These are phyloP conservation scores for Drosophila orosa DNA, from an alignment of 1,140 invertebrate species.

Conservation along the genomic window DNA sequence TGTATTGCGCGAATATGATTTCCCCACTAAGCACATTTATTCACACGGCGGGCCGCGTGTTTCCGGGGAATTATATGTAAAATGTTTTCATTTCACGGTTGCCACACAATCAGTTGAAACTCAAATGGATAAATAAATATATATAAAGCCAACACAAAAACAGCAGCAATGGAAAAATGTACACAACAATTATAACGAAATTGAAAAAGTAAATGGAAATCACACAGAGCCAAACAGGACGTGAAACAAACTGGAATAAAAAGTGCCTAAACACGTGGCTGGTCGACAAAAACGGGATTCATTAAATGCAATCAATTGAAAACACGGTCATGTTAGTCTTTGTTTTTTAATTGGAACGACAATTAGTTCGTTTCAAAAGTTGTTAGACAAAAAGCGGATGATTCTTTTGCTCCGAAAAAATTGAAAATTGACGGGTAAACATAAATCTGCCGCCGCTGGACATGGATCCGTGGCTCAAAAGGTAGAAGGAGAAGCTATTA, in stretches of 20 bases:
- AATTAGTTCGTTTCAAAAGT: slow-evolving; percentile 50
- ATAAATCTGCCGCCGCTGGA: slow-evolving; percentile 59
- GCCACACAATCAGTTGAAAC: slow-evolving; percentile 13
- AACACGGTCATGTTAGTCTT: slow-evolving; percentile 13
- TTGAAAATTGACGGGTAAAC: slow-evolving; percentile 50
- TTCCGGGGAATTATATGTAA: slow-evolving; percentile 39
- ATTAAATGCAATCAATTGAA: slow-evolving; percentile 33
- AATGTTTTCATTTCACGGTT: slow-evolving; percentile 35
- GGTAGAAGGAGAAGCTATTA: slow-evolving; percentile 37
- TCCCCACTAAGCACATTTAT: slow-evolving; percentile 48
- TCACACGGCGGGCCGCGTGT: slow-evolving; percentile 45
- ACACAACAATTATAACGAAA: slow-evolving; percentile 38
- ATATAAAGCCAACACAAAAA: neutral
- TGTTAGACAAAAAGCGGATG: slow-evolving; percentile 17
- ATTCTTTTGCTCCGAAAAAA: slow-evolving; percentile 35
- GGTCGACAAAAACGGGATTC: slow-evolving; percentile 5
- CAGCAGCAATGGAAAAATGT: slow-evolving; percentile 21
- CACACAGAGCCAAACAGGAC: slow-evolving; percentile 46
- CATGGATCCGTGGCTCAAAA: slow-evolving; percentile 3
- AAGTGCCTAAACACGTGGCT: slow-evolving; percentile 44
- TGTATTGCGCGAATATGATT: slow-evolving; percentile 18
- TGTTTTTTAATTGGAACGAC: slow-evolving; percentile 34
- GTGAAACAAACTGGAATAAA: slow-evolving; percentile 5
- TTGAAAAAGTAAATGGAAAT: slow-evolving; percentile 40
- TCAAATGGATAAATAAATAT: slow-evolving; percentile 18